Conservation (phyloP, 2,113 vertebrate species). For the Triplophysa dalaica region DNA sequence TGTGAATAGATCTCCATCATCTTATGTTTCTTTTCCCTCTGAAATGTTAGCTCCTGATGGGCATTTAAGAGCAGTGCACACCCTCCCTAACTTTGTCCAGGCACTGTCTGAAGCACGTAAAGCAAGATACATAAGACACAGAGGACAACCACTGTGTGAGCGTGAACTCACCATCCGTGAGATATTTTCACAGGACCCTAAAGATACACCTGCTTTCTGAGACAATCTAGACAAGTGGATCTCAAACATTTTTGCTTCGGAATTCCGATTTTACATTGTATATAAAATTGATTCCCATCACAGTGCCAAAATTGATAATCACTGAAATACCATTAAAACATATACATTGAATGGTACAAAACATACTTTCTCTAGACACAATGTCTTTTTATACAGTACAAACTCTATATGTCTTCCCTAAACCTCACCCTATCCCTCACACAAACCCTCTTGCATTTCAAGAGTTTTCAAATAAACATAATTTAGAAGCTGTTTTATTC, state of each 20-base stretch:
- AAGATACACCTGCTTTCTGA: conserved; percentile 14
- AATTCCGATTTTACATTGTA: neutral
- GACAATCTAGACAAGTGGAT: neutral
- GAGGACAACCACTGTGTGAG: conserved; percentile 61
- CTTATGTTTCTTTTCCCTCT: conserved; percentile 29
- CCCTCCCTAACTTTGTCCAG: conserved; percentile 62
- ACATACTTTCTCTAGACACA: too few species aligned
- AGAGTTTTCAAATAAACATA: too few species aligned
- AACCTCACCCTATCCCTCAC: too few species aligned
- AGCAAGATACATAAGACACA: conserved; percentile 71
- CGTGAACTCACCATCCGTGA: conserved; percentile 63
- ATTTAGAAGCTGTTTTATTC: too few species aligned
- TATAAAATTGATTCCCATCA: neutral
- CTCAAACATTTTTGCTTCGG: neutral
- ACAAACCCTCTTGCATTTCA: too few species aligned
- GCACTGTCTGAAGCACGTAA: conserved; percentile 66
- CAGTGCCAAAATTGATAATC: neutral
- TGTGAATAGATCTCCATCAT: neutral
- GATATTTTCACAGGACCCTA: conserved; percentile 57
- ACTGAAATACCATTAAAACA: too few species aligned
- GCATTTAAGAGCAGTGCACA: conserved; percentile 51
- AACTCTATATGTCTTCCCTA: too few species aligned
- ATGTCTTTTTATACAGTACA: too few species aligned
- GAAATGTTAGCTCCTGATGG: conserved; percentile 45
- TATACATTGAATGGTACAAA: too few species aligned